Evolutionary conservation across 1,140 invertebrate genomes (phyloP).

Genomic region (Procambarus clarkii): DNA sequence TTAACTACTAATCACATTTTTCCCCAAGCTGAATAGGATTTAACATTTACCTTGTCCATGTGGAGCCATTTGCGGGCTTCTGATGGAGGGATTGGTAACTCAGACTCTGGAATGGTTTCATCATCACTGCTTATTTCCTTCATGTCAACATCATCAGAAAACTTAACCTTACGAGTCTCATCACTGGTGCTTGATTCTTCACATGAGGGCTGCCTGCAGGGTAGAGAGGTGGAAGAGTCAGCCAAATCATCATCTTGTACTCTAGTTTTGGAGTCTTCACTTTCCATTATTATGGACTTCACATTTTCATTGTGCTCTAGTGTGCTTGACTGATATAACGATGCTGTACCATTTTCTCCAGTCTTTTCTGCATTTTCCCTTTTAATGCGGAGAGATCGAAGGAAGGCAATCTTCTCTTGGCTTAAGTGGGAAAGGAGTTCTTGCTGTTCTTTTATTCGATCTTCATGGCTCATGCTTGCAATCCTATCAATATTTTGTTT

Average conservation of each 20-base stretch:
- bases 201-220: not conserved
- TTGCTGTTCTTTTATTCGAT: conserved; percentile 36
- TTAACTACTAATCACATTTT: not conserved
- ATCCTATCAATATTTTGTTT: conserved; percentile 41
- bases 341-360: not conserved
- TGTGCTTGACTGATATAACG: too few relatives aligned
- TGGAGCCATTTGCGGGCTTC: conserved; percentile 69
- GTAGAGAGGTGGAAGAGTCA: not conserved
- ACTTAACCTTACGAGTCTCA: not conserved
- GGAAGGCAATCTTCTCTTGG: conserved; percentile 45
- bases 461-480: conserved; percentile 48
- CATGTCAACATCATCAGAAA: not conserved
- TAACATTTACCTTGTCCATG: conserved; percentile 65
- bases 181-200: not conserved
- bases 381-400: conserved; percentile 21
- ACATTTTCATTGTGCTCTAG: not conserved
- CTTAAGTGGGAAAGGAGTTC: conserved; percentile 38
- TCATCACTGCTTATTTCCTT: not conserved
- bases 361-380: not conserved
- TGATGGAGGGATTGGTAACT: conserved; percentile 56
- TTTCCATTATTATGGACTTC: not conserved
- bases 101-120: not conserved
- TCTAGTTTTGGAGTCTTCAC: conserved; percentile 7
- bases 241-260: not conserved
- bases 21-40: not conserved